A percentile compares a stretch with the other conserved stretches of the same genome.
These are phyloP conservation scores for Cottus gobio DNA, from an alignment of 2,113 vertebrate genomes.

Conservation along the genomic window DNA sequence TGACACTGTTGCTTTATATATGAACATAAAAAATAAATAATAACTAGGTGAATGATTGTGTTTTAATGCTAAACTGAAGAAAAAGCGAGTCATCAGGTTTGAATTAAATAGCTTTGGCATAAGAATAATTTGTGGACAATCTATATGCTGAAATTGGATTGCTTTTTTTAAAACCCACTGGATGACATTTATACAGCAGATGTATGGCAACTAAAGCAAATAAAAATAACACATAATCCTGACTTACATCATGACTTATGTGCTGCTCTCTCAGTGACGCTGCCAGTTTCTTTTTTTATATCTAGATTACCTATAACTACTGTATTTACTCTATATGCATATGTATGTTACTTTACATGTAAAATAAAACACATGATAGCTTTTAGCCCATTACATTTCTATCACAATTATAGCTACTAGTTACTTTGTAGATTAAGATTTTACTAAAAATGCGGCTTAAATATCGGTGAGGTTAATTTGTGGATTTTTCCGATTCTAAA, in stretches of 20 bases:
- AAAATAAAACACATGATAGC: no score
- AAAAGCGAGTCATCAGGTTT: background rate
- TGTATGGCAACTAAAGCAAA: background rate
- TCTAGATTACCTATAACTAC: background rate
- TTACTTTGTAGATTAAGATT: no score
- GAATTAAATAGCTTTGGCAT: background rate
- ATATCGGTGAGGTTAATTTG: no score
- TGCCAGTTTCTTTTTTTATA: background rate
- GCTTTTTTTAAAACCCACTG: background rate
- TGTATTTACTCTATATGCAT: background rate
- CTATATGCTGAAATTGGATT: background rate
- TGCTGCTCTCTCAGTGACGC: background rate
- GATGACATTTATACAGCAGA: background rate
- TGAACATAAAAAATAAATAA: background rate
- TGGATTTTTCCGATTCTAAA: no score
- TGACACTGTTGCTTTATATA: conserved; percentile 10
- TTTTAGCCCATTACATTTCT: no score
- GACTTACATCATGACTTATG: background rate
- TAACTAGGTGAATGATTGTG: conserved; percentile 1
- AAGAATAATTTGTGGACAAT: background rate
- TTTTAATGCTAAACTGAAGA: background rate
- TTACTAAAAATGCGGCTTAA: no score
- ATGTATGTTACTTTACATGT: no score
- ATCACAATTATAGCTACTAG: no score
- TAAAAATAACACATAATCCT: background rate